These are phyloP conservation scores for Acleris holmiana DNA, from an alignment of 2,888 invertebrate genomes.

Conservation along the genomic window DNA sequence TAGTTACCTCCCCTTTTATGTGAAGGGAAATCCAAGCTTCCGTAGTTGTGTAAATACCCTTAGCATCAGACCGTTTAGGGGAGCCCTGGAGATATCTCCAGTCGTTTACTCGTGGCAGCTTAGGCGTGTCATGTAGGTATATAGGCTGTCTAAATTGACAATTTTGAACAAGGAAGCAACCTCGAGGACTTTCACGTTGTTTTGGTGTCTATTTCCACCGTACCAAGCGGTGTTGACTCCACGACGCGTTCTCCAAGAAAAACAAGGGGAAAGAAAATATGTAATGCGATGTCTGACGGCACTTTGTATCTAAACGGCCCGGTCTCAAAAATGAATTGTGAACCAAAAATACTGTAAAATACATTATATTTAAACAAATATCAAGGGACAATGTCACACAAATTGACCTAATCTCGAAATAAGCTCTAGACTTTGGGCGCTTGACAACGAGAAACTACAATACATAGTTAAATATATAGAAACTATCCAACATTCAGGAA, in stretches of 20 bases:
- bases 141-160: conserved; percentile 28
- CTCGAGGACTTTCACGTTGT: conserved; percentile 30
- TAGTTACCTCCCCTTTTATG: not conserved
- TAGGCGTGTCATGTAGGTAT: conserved; percentile 46
- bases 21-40: conserved; percentile 6
- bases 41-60: conserved; percentile 5
- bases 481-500: no score
- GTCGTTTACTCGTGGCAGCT: conserved; percentile 48
- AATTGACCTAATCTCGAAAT: no score
- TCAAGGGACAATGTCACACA: no score
- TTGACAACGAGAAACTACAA: no score
- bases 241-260: not conserved
- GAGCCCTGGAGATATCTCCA: conserved; percentile 72
- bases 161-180: conserved; percentile 32
- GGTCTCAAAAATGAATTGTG: not conserved
- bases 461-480: no score
- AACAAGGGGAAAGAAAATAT: not conserved
- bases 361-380: no score
- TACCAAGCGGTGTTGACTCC: conserved; percentile 28
- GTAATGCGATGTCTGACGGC: not conserved
- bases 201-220: conserved; percentile 24
- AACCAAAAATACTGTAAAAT: no score
- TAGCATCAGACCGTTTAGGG: conserved; percentile 41
- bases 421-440: no score
- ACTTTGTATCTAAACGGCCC: not conserved